Base-by-base conservation (phyloP, 2,888 invertebrate species). In the Ligdia adustata region DNA sequence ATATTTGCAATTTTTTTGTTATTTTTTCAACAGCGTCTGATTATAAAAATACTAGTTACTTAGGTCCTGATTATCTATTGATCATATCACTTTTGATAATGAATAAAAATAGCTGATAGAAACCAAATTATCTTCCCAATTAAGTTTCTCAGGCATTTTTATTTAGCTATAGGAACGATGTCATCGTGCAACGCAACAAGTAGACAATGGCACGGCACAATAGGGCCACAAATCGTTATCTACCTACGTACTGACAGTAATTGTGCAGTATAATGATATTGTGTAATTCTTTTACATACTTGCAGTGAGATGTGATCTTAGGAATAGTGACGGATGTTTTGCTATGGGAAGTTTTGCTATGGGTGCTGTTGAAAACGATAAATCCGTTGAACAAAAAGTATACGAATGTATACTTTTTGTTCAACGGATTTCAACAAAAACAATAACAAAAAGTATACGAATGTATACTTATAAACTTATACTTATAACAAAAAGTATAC, bases 161-260 rank as follows among this genome's bases (percentile, higher is more conserved):
- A 34, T 16, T 14, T 40, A 18, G 13, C 12, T 31, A 29, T 29
- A 35, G 35, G 41, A 33, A n/a, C 38, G 37, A 26, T 49, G 42
- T 28, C 16, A 44, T 49, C 40, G 20, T 34, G 9, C 26, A 33
- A 33, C 27, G 7, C 29, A 32, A n/a, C 20, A 13, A 15, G 22
- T 13, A 52, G 22, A 55, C 51, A 52, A 49, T 46, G 39, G 33
- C 9, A 18, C 38, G 20, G 6, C 43, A 75, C 69, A 72, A 71
- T 69, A 54, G 59, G 50, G 52, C 60, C 56, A 60, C 61, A 55
- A 62, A 64, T 66, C 62, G 67, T 66, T 64, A 63, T 64, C 28
- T 34, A 14, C 9, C 39, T 28, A 27, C 15, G 4, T 18, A 5
- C 61, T 64, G 57, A 58, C 59, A 62, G 61, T 73, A 73, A 77